A percentile compares a stretch with the other conserved stretches of the same genome.
phyloP scores from a whole-genome alignment of 2,113 vertebrate species.

The Tachuris rubrigastra region DNA sequence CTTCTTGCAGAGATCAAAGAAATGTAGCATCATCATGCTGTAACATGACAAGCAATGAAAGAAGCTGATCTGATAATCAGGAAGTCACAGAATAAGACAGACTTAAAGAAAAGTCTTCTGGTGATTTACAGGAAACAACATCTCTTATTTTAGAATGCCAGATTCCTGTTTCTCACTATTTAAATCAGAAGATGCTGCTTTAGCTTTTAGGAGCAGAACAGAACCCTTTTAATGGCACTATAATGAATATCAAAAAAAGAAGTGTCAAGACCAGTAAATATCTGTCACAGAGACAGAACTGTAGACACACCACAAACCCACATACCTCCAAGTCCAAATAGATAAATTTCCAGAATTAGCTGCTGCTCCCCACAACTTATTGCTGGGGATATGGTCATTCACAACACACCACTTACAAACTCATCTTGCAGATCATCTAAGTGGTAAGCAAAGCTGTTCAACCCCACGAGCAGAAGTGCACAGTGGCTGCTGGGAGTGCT shows the following conservation, averaged over 20 bases:
- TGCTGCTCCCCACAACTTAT: background rate
- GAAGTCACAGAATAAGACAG: background rate
- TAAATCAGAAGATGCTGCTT: background rate
- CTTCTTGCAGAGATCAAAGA: background rate
- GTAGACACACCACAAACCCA: background rate
- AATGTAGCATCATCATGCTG: background rate
- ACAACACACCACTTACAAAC: background rate
- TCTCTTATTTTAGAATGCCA: background rate
- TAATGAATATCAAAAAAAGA: background rate
- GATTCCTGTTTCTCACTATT: background rate
- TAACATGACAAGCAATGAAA: background rate
- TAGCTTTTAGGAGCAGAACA: background rate
- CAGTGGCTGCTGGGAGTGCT: background rate
- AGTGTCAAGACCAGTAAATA: background rate
- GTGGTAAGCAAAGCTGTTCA: background rate
- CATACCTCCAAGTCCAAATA: background rate
- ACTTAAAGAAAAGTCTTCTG: background rate
- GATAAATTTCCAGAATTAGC: background rate
- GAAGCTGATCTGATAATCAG: background rate
- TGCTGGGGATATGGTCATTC: background rate
- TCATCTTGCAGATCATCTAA: background rate
- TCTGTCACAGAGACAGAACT: background rate
- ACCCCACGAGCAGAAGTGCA: rapidly evolving
- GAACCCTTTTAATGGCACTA: background rate
- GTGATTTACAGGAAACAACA: background rate